Percentiles rank a stretch among this genome's conserved stretches.
phyloP scores from a whole-genome alignment of 1,140 invertebrate genomes.

The Drosophila sp. region DNA sequence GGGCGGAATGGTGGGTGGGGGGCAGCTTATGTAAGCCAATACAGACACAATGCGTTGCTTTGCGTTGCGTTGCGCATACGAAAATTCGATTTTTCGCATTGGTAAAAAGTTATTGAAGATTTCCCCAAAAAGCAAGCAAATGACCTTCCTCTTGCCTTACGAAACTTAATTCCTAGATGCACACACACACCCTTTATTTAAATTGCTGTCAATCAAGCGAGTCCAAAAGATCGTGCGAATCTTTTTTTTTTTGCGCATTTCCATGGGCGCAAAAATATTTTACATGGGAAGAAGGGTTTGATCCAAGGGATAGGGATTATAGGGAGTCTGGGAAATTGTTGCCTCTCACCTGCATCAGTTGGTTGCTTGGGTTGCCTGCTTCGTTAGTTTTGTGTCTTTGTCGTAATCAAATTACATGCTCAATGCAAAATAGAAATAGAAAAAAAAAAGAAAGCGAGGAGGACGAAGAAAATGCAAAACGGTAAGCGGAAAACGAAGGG shows the following conservation, averaged over 20 bases:
- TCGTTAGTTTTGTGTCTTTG: constrained; percentile 40
- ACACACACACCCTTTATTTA: neutral
- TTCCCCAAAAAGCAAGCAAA: too few species aligned
- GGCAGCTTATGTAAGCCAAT: constrained; percentile 77
- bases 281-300: neutral
- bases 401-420: constrained; percentile 74
- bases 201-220: neutral
- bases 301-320: neutral
- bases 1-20: constrained; percentile 1
- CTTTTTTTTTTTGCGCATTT: constrained; percentile 14
- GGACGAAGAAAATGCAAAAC: neutral
- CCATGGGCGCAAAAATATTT: neutral
- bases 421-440: constrained; percentile 23
- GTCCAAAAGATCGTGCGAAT: constrained; percentile 1
- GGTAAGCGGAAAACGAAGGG: neutral
- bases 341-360: constrained; percentile 44
- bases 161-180: too few species aligned
- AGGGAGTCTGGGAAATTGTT: constrained; percentile 51
- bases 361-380: constrained; percentile 17
- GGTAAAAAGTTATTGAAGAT: too few species aligned
- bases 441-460: constrained; percentile 37
- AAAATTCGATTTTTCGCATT: neutral
- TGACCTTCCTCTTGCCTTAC: too few species aligned
- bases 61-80: constrained; percentile 31
- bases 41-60: constrained; percentile 64